Evolutionary conservation across 23 tunicate species (phyloP).

Genomic region (Oikopleura dioica): DNA sequence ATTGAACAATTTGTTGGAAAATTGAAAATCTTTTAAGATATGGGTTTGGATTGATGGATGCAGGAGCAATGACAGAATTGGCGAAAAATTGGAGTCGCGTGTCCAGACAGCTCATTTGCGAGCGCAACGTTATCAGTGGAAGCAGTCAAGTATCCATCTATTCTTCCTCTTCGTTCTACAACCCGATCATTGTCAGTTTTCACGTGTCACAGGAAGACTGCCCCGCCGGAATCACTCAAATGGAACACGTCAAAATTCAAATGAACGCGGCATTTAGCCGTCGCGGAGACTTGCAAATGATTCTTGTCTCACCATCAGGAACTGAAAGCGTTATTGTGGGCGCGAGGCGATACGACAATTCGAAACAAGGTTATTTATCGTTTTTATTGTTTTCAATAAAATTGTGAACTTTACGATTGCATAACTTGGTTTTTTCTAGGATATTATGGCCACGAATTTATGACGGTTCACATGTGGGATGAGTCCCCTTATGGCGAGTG

Average conservation of each 20-base stretch:
- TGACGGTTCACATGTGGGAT: too few species aligned
- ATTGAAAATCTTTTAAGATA: too few species aligned
- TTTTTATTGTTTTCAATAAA: too few species aligned
- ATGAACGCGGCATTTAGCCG: constrained; percentile 21
- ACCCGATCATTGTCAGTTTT: neutral
- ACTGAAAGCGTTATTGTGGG: constrained; percentile 53
- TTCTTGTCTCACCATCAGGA: constrained; percentile 47
- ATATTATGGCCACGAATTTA: too few species aligned
- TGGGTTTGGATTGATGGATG: constrained; percentile 83
- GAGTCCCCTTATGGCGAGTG: too few species aligned
- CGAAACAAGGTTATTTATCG: too few species aligned
- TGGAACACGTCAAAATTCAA: constrained; percentile 57
- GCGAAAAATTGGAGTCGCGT: constrained; percentile 43
- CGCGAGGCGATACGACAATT: too few species aligned
- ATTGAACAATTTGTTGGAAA: too few species aligned
- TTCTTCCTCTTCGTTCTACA: neutral
- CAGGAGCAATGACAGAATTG: constrained; percentile 29
- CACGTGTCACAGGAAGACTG: neutral
- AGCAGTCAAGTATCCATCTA: neutral
- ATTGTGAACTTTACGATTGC: too few species aligned
- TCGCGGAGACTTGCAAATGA: constrained; percentile 42
- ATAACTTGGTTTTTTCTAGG: too few species aligned
- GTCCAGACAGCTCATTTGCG: constrained; percentile 21
- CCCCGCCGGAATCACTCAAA: constrained; percentile 25
- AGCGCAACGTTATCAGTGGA: neutral